phyloP scores from a whole-genome alignment of 2,797 vertebrate species.

The Rhinoraja longicauda region DNA sequence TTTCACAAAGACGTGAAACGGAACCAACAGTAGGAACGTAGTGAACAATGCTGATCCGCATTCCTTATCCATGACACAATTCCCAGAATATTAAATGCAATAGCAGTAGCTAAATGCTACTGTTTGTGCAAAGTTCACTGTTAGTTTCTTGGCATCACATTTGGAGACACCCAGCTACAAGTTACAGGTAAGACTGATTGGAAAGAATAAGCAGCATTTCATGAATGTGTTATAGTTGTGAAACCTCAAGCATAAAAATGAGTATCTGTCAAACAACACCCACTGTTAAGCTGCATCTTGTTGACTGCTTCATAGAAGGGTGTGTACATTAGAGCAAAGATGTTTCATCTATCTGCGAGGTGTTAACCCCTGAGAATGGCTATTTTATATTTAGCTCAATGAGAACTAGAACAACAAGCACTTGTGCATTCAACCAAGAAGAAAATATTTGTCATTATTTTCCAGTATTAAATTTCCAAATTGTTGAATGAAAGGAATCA shows the following conservation, averaged over 20 bases:
- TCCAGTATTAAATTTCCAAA: not conserved
- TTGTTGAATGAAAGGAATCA: not conserved
- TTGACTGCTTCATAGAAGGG: not conserved
- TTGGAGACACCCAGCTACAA: not conserved
- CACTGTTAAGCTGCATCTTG: not conserved
- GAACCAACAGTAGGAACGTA: not conserved
- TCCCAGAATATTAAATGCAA: not conserved
- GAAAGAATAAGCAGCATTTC: not conserved
- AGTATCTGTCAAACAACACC: conserved; percentile 6
- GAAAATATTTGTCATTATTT: not conserved
- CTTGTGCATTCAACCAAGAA: not conserved
- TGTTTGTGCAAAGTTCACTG: not conserved
- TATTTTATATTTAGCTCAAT: not conserved
- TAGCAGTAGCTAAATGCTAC: no score
- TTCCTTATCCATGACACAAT: not conserved
- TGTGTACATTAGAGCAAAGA: not conserved
- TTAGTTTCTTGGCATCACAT: not conserved
- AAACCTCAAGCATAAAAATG: not conserved
- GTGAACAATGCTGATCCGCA: not conserved
- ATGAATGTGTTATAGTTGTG: not conserved
- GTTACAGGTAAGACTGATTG: no score
- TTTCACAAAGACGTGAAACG: not conserved
- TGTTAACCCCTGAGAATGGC: not conserved
- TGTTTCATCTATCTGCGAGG: not conserved
- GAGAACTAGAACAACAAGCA: not conserved